These are phyloP conservation scores for Buphagus erythrorhynchus DNA, from an alignment of 2,797 vertebrate species.

Conservation along the genomic window DNA sequence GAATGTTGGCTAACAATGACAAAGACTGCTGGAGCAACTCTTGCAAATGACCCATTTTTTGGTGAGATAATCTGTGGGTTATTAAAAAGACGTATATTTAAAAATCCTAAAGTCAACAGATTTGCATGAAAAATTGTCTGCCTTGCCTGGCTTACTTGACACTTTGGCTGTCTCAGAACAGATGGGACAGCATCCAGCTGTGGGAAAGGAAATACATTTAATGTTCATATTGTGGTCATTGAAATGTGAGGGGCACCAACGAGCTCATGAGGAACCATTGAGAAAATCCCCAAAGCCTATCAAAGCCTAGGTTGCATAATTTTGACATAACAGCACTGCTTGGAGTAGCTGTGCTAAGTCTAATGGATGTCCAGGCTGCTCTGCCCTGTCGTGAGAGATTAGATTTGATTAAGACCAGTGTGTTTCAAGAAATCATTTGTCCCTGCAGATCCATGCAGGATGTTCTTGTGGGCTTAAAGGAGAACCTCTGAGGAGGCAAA, in stretches of 20 bases:
- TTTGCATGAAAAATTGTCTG: constrained; percentile 64
- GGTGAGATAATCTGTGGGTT: constrained; percentile 50
- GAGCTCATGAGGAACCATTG: constrained; percentile 26
- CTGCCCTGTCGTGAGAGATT: constrained; percentile 38
- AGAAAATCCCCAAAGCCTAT: constrained; percentile 60
- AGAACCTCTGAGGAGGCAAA: not conserved
- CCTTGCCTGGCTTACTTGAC: constrained; percentile 44
- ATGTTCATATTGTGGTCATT: constrained; percentile 34
- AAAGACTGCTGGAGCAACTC: constrained; percentile 25
- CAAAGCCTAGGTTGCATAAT: constrained; percentile 36
- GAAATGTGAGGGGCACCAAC: constrained; percentile 40
- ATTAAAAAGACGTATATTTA: constrained; percentile 60
- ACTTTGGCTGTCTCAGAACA: constrained; percentile 60
- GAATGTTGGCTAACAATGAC: not conserved
- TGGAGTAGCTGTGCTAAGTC: constrained; percentile 13
- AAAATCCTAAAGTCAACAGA: constrained; percentile 67
- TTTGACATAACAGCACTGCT: constrained; percentile 24
- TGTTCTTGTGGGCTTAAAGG: constrained; percentile 15
- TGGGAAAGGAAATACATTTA: constrained; percentile 62
- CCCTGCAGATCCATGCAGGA: not conserved
- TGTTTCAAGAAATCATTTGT: constrained; percentile 14
- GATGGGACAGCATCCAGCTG: constrained; percentile 62
- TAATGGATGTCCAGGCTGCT: not conserved
- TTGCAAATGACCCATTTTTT: not conserved
- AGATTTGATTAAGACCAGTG: constrained; percentile 41